A percentile compares a stretch with the other conserved stretches of the same genome.
phyloP scores from a whole-genome alignment of 2,113 vertebrate species.

The Dromiciops gliroides region DNA sequence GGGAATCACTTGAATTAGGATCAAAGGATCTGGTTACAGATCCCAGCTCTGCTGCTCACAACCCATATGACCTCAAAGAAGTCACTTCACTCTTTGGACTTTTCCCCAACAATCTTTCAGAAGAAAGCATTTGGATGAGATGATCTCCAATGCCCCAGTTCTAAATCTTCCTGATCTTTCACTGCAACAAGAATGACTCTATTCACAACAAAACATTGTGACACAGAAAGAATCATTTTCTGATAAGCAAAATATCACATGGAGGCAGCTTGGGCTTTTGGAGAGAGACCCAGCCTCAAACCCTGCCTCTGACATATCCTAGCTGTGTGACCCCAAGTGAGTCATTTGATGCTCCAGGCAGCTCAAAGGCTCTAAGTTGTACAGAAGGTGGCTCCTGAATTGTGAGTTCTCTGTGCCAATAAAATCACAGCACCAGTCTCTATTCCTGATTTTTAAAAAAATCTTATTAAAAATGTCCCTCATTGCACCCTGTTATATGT shows the following conservation, averaged over 20 bases:
- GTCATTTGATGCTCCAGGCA: background rate
- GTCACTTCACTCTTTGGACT: background rate
- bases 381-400: background rate
- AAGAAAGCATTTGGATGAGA: background rate
- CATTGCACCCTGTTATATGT: background rate
- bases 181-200: background rate
- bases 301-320: background rate
- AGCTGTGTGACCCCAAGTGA: background rate
- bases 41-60: background rate
- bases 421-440: background rate
- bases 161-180: background rate
- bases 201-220: background rate
- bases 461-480: background rate
- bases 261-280: background rate
- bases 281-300: background rate
- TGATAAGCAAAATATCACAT: background rate
- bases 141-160: background rate
- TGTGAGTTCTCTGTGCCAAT: background rate
- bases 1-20: background rate
- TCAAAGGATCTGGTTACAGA: background rate
- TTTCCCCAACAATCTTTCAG: background rate
- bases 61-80: background rate
- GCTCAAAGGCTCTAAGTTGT: background rate
- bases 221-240: background rate
- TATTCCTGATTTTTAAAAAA: background rate